A percentile compares a stretch with the other conserved stretches of the same genome.
These are phyloP conservation scores for Coendou prehensilis DNA, from an alignment of 2,797 vertebrate genomes.

Conservation along the genomic window DNA sequence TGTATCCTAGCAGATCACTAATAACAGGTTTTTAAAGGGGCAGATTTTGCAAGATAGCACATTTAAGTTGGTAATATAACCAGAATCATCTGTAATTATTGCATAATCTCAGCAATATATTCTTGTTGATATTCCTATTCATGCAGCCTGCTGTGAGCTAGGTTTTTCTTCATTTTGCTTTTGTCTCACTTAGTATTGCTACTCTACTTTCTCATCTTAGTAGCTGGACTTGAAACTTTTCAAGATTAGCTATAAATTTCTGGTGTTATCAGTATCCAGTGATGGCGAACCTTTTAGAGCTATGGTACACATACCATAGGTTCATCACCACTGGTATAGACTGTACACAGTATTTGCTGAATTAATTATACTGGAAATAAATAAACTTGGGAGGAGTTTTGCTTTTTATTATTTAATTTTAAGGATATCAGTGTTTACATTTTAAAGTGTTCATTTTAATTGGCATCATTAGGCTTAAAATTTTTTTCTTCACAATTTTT, in stretches of 20 bases:
- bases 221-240: conserved; percentile 16
- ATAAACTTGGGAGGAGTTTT: neutral
- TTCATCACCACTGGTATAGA: neutral
- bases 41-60: neutral
- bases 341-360: neutral
- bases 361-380: conserved; percentile 8
- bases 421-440: neutral
- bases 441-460: conserved; percentile 44
- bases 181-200: neutral
- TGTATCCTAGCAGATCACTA: neutral
- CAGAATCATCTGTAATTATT: neutral
- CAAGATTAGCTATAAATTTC: neutral
- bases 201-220: neutral
- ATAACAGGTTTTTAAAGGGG: neutral
- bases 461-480: neutral
- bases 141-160: neutral
- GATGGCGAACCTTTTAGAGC: neutral
- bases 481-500: conserved; percentile 40
- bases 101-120: neutral
- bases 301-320: neutral
- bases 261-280: neutral
- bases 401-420: neutral
- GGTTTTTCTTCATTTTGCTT: conserved; percentile 24
- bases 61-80: neutral
- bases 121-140: neutral